Percentiles rank a stretch among this genome's conserved stretches.
Evolutionary conservation across 2,797 vertebrate genomes (phyloP).

Genomic region (Myotis pilosus): DNA sequence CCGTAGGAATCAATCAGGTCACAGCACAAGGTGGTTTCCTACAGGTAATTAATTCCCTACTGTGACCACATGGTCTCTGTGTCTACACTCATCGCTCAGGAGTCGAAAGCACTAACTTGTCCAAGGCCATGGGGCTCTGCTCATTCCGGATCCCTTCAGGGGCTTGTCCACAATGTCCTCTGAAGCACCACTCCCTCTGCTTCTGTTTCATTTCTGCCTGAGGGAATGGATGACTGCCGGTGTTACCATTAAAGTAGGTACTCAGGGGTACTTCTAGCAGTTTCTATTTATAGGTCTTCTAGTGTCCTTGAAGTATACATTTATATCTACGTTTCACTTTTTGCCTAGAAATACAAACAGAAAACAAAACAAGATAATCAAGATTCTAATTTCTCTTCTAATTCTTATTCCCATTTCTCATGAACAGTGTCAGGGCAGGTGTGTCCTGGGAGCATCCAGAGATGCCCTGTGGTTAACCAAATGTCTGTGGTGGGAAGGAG

Average conservation of each 20-base stretch:
- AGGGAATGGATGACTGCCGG: conserved; percentile 14
- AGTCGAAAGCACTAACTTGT: conserved; percentile 34
- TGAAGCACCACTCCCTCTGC: neutral
- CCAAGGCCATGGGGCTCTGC: neutral
- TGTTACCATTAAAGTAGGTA: conserved; percentile 30
- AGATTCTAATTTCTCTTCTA: conserved; percentile 31
- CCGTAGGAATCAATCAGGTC: conserved; percentile 68
- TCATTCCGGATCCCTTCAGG: neutral
- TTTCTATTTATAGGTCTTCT: conserved; percentile 52
- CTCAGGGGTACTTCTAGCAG: neutral
- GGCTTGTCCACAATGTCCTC: neutral
- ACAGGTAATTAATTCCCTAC: conserved; percentile 70
- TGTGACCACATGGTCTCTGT: conserved; percentile 69
- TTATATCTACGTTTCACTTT: conserved; percentile 22
- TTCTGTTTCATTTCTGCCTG: neutral
- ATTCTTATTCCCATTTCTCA: conserved; percentile 29
- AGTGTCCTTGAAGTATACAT: conserved; percentile 43
- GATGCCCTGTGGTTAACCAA: conserved; percentile 50
- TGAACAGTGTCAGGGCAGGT: neutral
- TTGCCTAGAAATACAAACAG: conserved; percentile 28
- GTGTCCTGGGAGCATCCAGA: neutral
- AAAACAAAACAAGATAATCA: conserved; percentile 26
- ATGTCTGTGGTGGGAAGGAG: neutral
- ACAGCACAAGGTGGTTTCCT: conserved; percentile 59
- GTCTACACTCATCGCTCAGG: conserved; percentile 31